Conservation (phyloP, 2,888 invertebrate genomes). For the Hesperia comma region DNA sequence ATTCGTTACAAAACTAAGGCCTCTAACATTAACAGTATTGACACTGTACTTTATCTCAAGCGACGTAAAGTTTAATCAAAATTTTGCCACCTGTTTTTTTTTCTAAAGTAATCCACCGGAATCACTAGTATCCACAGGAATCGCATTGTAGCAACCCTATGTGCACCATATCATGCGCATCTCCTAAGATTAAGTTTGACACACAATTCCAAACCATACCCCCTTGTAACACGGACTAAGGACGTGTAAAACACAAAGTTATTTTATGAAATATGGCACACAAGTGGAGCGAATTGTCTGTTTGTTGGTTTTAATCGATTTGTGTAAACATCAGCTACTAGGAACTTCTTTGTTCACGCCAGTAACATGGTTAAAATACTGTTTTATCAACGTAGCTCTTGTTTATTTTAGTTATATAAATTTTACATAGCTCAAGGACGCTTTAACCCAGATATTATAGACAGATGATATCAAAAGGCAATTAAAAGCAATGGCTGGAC, state of each 20-base stretch:
- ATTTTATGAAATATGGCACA: conserved; percentile 34
- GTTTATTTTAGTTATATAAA: conserved; percentile 2
- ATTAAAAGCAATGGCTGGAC: background rate
- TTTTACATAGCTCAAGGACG: background rate
- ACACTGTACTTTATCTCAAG: no score
- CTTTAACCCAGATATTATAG: background rate
- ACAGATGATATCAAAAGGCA: background rate
- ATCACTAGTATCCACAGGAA: no score
- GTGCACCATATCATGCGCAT: conserved; percentile 1
- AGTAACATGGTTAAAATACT: background rate
- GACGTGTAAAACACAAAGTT: conserved; percentile 15
- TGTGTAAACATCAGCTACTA: conserved; percentile 22
- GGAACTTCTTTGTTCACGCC: conserved; percentile 28
- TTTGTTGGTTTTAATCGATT: conserved; percentile 36
- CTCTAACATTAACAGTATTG: no score
- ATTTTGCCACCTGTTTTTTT: no score
- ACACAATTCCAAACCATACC: conserved; percentile 20
- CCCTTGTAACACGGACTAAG: conserved; percentile 11
- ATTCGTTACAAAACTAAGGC: background rate
- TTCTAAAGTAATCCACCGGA: no score
- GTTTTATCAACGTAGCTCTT: background rate
- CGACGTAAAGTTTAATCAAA: no score
- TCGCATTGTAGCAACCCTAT: conserved; percentile 19
- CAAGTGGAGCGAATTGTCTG: conserved; percentile 34
- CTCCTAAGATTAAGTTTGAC: conserved; percentile 3